Conservation (phyloP, 2,888 invertebrate genomes). For the Nemotelus nigrinus region DNA sequence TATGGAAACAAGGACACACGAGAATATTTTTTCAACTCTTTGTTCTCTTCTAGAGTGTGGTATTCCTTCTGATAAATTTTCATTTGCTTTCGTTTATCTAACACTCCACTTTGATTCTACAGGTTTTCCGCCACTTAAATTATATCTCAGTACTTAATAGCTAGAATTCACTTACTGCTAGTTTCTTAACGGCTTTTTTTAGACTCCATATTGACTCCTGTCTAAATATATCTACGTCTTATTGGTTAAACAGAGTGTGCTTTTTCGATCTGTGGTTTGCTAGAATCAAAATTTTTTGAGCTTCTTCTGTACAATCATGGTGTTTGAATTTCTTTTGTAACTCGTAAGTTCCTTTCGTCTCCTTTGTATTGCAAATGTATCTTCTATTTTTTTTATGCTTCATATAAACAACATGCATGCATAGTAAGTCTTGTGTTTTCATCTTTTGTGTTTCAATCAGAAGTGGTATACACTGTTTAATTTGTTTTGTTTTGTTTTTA, state of each 20-base stretch:
- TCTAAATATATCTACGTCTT: background rate
- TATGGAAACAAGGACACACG: background rate
- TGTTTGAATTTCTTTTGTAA: background rate
- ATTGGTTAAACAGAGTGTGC: too few relatives aligned
- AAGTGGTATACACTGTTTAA: constrained; percentile 32
- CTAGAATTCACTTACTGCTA: constrained; percentile 36
- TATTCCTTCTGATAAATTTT: background rate
- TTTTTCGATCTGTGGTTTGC: too few relatives aligned
- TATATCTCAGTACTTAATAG: constrained; percentile 2
- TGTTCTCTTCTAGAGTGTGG: background rate
- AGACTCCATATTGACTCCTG: background rate
- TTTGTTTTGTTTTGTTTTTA: background rate
- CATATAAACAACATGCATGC: constrained; percentile 34
- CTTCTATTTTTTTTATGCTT: background rate
- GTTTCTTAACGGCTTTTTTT: background rate
- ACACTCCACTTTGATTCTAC: background rate
- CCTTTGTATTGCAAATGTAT: constrained; percentile 34
- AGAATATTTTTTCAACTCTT: background rate
- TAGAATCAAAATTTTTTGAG: background rate
- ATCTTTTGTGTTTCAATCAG: constrained; percentile 19
- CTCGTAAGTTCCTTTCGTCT: constrained; percentile 1
- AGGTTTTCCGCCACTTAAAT: background rate
- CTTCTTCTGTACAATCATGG: constrained; percentile 20
- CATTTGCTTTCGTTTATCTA: constrained; percentile 31
- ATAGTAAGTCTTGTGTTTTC: constrained; percentile 8